Evolutionary conservation across 2,113 vertebrate species (phyloP).

Genomic region (Sinosuthora webbiana): DNA sequence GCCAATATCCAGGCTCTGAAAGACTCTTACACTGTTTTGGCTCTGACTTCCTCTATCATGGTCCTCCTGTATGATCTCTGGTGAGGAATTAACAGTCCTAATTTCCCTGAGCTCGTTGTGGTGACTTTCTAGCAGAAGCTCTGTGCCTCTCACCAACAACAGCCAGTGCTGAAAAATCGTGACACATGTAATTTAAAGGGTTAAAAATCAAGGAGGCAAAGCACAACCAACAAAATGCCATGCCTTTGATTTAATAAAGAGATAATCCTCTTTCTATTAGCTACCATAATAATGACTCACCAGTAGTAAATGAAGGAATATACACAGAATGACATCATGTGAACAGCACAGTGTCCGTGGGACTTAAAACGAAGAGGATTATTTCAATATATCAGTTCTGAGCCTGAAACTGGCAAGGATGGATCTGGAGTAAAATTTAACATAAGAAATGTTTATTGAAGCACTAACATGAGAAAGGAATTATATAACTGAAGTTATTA

Average conservation of each 20-base stretch:
- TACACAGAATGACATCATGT: conserved; percentile 48
- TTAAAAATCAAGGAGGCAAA: conserved; percentile 35
- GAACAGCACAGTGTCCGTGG: conserved; percentile 38
- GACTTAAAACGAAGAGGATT: conserved; percentile 65
- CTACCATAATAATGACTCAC: conserved; percentile 53
- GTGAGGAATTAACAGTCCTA: not conserved
- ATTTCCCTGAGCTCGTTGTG: not conserved
- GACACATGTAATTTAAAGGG: not conserved
- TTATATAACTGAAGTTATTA: conserved; percentile 71
- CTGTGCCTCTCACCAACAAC: not conserved
- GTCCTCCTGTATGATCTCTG: not conserved
- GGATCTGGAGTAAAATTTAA: conserved; percentile 51
- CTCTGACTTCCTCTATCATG: not conserved
- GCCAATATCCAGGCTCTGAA: not conserved
- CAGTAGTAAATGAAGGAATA: conserved; percentile 57
- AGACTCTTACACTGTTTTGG: not conserved
- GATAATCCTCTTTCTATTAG: conserved; percentile 62
- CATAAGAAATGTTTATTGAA: conserved; percentile 63
- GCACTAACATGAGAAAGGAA: conserved; percentile 68
- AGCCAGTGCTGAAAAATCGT: not conserved
- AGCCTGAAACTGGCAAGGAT: conserved; percentile 52
- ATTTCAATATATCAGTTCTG: conserved; percentile 56
- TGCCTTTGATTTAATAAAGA: conserved; percentile 42
- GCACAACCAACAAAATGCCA: not conserved
- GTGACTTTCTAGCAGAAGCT: not conserved